Evolutionary conservation across 2,113 vertebrate genomes (phyloP).

Genomic region (Gopherus flavomarginatus): DNA sequence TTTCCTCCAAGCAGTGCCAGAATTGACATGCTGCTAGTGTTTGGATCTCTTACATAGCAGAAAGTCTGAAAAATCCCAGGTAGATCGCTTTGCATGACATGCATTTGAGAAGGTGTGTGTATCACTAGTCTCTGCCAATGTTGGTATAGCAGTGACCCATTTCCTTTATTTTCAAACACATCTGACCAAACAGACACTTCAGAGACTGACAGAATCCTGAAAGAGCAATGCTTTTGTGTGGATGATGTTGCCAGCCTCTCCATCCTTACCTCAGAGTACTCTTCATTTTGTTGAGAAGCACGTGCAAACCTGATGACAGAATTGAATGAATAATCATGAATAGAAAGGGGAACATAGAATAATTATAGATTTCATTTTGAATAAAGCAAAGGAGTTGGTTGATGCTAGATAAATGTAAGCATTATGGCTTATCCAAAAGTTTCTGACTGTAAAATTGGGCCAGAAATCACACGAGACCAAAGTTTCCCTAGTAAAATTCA

Average conservation of each 20-base stretch:
- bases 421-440: not conserved
- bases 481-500: not conserved
- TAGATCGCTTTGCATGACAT: not conserved
- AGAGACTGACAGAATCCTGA: not conserved
- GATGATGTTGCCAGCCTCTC: not conserved
- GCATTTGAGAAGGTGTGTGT: not conserved
- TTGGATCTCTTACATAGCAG: not conserved
- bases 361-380: not conserved
- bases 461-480: not conserved
- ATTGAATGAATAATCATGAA: not conserved
- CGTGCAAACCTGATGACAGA: not conserved
- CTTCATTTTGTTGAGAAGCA: not conserved
- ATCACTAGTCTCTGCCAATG: rapidly evolving
- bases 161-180: not conserved
- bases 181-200: not conserved
- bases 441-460: not conserved
- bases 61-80: not conserved
- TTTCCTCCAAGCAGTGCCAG: not conserved
- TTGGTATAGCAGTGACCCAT: not conserved
- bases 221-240: not conserved
- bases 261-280: not conserved
- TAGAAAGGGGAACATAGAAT: not conserved
- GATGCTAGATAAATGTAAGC: not conserved
- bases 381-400: not conserved
- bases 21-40: not conserved